Conservation (phyloP, 37 sponge, comb jelly and placozoan species). For the Eunapius fragilis region DNA sequence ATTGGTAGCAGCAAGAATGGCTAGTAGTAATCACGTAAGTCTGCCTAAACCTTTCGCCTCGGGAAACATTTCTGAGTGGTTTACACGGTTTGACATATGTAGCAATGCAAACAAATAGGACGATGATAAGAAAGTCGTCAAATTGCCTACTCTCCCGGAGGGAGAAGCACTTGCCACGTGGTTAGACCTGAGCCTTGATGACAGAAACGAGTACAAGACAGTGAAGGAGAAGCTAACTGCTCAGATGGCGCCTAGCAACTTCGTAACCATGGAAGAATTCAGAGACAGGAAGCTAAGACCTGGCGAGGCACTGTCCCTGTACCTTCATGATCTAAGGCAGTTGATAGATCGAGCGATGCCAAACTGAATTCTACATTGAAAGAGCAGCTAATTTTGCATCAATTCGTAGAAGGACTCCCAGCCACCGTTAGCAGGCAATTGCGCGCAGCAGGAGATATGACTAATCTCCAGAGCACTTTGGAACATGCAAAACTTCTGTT, state of each 20-base stretch:
- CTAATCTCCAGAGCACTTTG: conserved; percentile 15
- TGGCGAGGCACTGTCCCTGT: conserved; percentile 41
- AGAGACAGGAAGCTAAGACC: conserved; percentile 28
- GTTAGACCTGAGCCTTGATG: conserved; percentile 7
- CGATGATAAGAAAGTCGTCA: conserved; percentile 7
- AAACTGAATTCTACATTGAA: conserved; percentile 13
- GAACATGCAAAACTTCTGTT: conserved; percentile 25
- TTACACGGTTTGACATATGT: conserved; percentile 14
- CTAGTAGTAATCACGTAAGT: not conserved
- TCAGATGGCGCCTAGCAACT: conserved; percentile 18
- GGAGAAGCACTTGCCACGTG: conserved; percentile 13
- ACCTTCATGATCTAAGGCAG: conserved; percentile 40
- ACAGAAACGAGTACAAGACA: conserved; percentile 9
- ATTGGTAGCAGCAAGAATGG: conserved; percentile 32
- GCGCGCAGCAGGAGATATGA: conserved; percentile 30
- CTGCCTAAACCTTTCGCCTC: conserved; percentile 4
- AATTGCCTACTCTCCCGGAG: conserved; percentile 17
- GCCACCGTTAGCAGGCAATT: conserved; percentile 16
- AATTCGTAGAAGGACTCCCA: conserved; percentile 44
- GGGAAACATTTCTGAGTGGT: conserved; percentile 2
- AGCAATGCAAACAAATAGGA: not conserved
- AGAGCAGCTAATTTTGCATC: conserved; percentile 50
- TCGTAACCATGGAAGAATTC: conserved; percentile 44
- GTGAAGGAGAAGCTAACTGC: conserved; percentile 14
- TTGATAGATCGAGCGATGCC: conserved; percentile 67